These are phyloP conservation scores for Scleropages formosus DNA, from an alignment of 2,797 vertebrate genomes.

Conservation along the genomic window DNA sequence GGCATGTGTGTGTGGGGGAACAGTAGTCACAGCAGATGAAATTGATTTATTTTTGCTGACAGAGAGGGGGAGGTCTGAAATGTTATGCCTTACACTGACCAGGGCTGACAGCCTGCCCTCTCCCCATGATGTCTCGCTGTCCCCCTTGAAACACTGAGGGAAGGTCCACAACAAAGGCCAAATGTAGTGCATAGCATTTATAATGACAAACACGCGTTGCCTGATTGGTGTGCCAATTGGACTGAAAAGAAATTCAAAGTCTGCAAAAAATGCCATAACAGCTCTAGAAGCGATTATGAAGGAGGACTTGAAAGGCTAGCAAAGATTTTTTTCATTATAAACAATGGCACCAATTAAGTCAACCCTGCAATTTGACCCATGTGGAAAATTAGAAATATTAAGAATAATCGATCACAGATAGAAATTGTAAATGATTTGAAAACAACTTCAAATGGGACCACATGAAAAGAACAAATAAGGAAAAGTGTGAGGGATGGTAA, in stretches of 20 bases:
- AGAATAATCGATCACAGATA: constrained; percentile 18
- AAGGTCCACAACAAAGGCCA: constrained; percentile 24
- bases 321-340: constrained; percentile 22
- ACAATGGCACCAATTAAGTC: constrained; percentile 18
- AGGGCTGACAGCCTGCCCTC: constrained; percentile 55
- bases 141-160: constrained; percentile 41
- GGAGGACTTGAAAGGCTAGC: constrained; percentile 22
- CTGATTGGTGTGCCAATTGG: background rate
- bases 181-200: constrained; percentile 23
- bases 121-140: constrained; percentile 44
- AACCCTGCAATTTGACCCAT: constrained; percentile 16
- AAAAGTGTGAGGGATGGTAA: too few relatives aligned
- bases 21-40: constrained; percentile 54
- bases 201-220: background rate
- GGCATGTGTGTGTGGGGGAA: constrained; percentile 25
- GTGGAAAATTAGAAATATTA: constrained; percentile 13
- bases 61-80: constrained; percentile 52
- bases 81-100: constrained; percentile 55
- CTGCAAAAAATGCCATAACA: constrained; percentile 10
- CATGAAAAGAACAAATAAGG: background rate
- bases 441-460: background rate
- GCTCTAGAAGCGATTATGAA: constrained; percentile 25
- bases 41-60: constrained; percentile 69
- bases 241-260: constrained; percentile 20
- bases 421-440: background rate